Conservation (phyloP, 1,140 invertebrate genomes). For the Pemphigus obesinymphae region DNA sequence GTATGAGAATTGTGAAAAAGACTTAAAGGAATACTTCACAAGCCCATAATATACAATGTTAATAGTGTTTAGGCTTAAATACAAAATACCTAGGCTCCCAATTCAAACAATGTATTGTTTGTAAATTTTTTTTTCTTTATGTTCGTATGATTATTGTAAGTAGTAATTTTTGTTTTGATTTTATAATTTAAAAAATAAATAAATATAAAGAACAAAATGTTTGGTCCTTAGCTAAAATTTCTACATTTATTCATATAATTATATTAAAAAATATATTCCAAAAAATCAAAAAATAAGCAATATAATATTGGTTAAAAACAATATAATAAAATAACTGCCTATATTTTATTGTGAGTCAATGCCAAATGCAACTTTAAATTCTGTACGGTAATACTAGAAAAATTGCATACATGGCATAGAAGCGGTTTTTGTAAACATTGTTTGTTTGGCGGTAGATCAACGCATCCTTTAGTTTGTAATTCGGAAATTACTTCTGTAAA, state of each 20-base stretch:
- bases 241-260: background rate
- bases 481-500: constrained; percentile 16
- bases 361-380: background rate
- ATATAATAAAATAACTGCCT: too few relatives aligned
- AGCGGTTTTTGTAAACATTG: constrained; percentile 3
- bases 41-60: background rate
- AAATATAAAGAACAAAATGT: background rate
- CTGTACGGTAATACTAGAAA: background rate
- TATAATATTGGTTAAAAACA: too few relatives aligned
- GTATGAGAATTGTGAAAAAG: constrained; percentile 43
- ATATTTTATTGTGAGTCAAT: background rate
- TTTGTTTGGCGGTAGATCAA: background rate
- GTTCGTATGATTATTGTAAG: constrained; percentile 3
- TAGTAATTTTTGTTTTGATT: constrained; percentile 25
- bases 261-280: background rate
- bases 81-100: background rate
- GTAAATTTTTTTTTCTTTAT: background rate
- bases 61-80: background rate
- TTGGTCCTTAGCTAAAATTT: background rate
- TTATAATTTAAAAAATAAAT: constrained; percentile 6
- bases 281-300: background rate
- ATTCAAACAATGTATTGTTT: constrained; percentile 3
- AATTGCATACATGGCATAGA: background rate
- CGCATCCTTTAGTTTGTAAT: background rate
- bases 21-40: constrained; percentile 39